phyloP scores from a whole-genome alignment of 2,797 vertebrate genomes.

The Coccyzus lansbergi region DNA sequence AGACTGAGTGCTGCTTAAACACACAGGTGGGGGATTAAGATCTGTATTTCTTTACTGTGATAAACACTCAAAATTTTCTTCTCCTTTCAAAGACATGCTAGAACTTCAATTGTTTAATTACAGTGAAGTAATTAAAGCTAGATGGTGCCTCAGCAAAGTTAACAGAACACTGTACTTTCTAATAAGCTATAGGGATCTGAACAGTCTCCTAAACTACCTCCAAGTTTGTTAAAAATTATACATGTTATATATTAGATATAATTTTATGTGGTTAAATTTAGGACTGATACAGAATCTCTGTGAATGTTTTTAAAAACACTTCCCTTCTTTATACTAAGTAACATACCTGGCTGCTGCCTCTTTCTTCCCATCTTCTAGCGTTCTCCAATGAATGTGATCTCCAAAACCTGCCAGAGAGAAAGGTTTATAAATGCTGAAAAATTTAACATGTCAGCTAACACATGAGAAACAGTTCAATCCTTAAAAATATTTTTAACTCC shows the following conservation, averaged over 20 bases:
- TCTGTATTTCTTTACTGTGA: neutral
- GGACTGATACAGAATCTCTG: neutral
- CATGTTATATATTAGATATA: too few species aligned
- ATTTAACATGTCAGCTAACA: neutral
- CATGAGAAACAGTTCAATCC: neutral
- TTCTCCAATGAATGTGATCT: conserved; percentile 96
- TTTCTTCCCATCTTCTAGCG: conserved; percentile 93
- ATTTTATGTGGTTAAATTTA: neutral
- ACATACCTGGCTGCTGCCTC: conserved; percentile 93
- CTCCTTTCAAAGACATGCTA: neutral
- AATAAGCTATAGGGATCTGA: neutral
- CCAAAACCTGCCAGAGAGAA: conserved; percentile 88
- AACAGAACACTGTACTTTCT: neutral
- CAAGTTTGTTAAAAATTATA: neutral
- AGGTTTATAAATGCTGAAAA: neutral
- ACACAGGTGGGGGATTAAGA: neutral
- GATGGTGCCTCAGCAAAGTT: neutral
- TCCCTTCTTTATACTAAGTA: neutral
- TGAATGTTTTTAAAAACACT: neutral
- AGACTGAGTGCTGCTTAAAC: neutral
- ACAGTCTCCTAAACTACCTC: neutral
- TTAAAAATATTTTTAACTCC: neutral
- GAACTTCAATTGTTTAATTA: neutral
- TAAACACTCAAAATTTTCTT: neutral
- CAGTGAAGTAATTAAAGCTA: neutral